Evolutionary conservation across 2,113 vertebrate species (phyloP).

Genomic region (Helogale parvula): DNA sequence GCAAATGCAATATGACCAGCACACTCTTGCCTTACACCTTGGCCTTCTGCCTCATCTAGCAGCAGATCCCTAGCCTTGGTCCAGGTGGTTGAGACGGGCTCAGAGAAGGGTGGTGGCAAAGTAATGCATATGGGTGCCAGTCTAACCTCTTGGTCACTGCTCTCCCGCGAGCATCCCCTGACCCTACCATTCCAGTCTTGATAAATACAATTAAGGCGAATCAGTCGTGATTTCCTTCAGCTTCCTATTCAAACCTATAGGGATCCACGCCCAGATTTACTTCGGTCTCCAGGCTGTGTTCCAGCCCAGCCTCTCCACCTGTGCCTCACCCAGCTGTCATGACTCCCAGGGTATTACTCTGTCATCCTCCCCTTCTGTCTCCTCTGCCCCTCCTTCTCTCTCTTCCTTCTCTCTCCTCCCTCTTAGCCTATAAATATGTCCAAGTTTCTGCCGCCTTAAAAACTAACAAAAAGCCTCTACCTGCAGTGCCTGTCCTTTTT

Average conservation of each 20-base stretch:
- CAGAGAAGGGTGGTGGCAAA: neutral
- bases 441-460: constrained; percentile 16
- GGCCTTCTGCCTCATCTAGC: neutral
- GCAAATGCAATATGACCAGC: neutral
- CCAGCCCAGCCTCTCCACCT: neutral
- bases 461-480: neutral
- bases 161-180: neutral
- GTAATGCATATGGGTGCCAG: neutral
- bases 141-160: neutral
- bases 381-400: neutral
- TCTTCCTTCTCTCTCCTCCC: neutral
- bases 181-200: neutral
- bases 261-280: neutral
- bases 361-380: neutral
- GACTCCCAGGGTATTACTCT: neutral
- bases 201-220: neutral
- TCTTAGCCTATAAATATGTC: neutral
- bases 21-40: neutral
- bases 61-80: neutral
- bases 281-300: neutral
- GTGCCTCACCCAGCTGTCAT: fast-evolving
- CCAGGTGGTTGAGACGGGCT: neutral
- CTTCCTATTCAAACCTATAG: neutral
- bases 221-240: neutral
- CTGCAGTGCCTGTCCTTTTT: neutral